Conservation (phyloP, 2,113 vertebrate genomes). For the Oreochromis spilurus region DNA sequence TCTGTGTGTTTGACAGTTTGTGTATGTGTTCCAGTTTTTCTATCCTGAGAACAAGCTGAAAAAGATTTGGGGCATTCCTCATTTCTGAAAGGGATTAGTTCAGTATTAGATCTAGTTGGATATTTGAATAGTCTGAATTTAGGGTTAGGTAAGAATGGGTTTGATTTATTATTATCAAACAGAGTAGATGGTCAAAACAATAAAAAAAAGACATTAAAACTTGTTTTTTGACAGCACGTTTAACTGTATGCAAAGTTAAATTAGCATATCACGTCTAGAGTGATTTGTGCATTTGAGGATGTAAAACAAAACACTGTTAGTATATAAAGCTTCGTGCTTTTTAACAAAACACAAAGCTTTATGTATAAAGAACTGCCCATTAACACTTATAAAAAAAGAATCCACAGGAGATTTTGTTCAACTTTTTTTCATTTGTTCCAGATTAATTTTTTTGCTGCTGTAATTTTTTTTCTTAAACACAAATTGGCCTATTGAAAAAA, state of each 20-base stretch:
- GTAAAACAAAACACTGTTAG: neutral
- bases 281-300: neutral
- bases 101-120: neutral
- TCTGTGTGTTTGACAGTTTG: constrained; percentile 15
- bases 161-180: neutral
- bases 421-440: neutral
- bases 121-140: neutral
- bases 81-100: neutral
- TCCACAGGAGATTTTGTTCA: neutral
- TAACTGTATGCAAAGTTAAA: neutral
- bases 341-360: neutral
- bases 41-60: neutral
- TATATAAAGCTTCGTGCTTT: neutral
- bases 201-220: neutral
- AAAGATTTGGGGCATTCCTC: neutral
- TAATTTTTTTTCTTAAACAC: neutral
- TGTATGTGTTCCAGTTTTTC: neutral
- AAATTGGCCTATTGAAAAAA: neutral
- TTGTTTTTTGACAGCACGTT: neutral
- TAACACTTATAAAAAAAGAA: neutral
- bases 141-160: neutral
- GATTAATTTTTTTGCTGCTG: accelerated
- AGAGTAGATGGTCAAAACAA: neutral
- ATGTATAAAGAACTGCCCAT: neutral
- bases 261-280: accelerated